Evolutionary conservation across 2,113 vertebrate species (phyloP).

Genomic region (Phrynosoma platyrhinos): DNA sequence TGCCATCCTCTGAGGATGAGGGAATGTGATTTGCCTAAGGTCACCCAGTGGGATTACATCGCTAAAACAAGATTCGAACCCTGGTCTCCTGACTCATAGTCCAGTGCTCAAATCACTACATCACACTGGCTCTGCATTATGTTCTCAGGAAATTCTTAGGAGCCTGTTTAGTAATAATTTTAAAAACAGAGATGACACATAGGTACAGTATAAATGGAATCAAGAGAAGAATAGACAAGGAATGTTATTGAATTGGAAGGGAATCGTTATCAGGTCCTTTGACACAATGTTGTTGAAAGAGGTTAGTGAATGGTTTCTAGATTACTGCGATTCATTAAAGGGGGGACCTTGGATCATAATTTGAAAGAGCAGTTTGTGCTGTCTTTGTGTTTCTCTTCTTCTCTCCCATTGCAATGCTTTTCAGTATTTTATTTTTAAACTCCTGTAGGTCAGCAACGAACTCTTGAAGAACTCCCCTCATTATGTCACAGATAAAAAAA

Average conservation of each 20-base stretch:
- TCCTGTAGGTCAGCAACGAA: slow-evolving; percentile 80
- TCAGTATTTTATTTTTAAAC: not conserved
- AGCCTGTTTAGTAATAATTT: no score
- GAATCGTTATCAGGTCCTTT: not conserved
- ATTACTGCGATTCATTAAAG: not conserved
- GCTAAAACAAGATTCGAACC: no score
- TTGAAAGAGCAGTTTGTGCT: not conserved
- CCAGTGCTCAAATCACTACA: no score
- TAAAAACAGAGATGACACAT: no score
- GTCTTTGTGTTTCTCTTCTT: not conserved
- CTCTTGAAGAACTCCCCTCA: slow-evolving; percentile 82
- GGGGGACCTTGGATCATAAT: not conserved
- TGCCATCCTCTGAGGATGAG: no score
- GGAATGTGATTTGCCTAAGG: no score
- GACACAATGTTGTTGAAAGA: not conserved
- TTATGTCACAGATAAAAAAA: slow-evolving; percentile 80
- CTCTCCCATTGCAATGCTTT: not conserved
- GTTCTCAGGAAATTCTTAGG: no score
- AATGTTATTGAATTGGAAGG: not conserved
- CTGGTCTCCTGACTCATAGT: no score
- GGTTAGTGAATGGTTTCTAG: not conserved
- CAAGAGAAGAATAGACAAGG: not conserved
- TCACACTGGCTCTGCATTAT: no score
- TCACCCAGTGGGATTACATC: no score
- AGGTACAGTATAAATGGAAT: no score